A percentile compares a stretch with the other conserved stretches of the same genome.
phyloP scores from a whole-genome alignment of 2,797 vertebrate genomes.

The Poeciliopsis gracilis region DNA sequence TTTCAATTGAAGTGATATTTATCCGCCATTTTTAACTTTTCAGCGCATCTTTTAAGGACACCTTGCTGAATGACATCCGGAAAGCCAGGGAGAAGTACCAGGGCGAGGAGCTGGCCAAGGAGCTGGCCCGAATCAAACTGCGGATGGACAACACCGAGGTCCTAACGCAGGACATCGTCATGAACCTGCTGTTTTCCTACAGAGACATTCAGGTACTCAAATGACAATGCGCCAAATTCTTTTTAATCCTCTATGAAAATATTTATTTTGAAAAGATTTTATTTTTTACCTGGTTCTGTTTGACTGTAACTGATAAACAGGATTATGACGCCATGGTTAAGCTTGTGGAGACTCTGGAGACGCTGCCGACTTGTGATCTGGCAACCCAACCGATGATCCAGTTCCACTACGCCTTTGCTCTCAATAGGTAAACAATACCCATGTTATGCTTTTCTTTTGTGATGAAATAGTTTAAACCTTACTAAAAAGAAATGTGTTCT shows the following conservation, averaged over 20 bases:
- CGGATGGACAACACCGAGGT: slow-evolving; percentile 93
- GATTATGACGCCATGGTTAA: slow-evolving; percentile 98
- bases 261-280: background rate
- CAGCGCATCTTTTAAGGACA: slow-evolving; percentile 92
- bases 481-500: background rate
- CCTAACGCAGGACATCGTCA: slow-evolving; percentile 93
- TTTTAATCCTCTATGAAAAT: background rate
- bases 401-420: slow-evolving; percentile 95
- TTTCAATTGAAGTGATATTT: background rate
- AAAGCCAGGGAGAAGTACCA: slow-evolving; percentile 94
- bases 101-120: slow-evolving; percentile 92
- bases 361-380: slow-evolving; percentile 92
- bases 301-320: slow-evolving; percentile 67
- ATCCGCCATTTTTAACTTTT: background rate
- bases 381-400: slow-evolving; percentile 95
- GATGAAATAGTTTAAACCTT: background rate
- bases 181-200: slow-evolving; percentile 96
- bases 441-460: background rate
- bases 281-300: background rate
- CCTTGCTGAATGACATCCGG: slow-evolving; percentile 91
- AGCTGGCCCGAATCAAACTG: slow-evolving; percentile 92
- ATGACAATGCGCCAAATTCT: accelerated
- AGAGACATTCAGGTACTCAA: slow-evolving; percentile 94
- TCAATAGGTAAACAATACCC: slow-evolving; percentile 85
- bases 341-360: slow-evolving; percentile 93